Evolutionary conservation across 2,113 vertebrate species (phyloP).

Genomic region (Callaeas wilsoni): DNA sequence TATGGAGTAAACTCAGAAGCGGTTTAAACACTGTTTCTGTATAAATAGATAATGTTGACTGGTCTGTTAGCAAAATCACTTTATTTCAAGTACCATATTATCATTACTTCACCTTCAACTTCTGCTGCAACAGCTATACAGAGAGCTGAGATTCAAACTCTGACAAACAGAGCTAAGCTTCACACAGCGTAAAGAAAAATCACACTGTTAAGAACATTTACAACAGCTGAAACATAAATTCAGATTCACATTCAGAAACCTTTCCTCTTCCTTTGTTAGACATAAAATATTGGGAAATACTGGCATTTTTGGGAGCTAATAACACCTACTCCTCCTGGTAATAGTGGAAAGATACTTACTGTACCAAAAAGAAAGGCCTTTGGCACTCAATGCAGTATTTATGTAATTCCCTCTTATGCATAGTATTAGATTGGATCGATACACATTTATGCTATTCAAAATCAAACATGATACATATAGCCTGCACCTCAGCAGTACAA

Average conservation of each 20-base stretch:
- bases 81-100: neutral
- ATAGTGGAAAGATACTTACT: neutral
- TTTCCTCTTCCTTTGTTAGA: neutral
- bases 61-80: neutral
- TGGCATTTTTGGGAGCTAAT: neutral
- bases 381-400: neutral
- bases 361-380: neutral
- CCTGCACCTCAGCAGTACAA: neutral
- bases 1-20: neutral
- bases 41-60: neutral
- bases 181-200: neutral
- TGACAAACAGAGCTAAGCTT: neutral
- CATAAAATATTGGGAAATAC: neutral
- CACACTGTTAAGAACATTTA: neutral
- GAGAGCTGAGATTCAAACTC: neutral
- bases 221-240: neutral
- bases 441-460: neutral
- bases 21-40: neutral
- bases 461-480: neutral
- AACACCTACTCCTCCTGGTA: neutral
- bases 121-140: neutral
- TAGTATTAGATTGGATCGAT: neutral
- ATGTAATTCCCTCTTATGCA: neutral
- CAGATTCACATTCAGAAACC: neutral
- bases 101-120: neutral